Evolutionary conservation across 2,888 invertebrate genomes (phyloP).

Genomic region (Calameuta pallipes): DNA sequence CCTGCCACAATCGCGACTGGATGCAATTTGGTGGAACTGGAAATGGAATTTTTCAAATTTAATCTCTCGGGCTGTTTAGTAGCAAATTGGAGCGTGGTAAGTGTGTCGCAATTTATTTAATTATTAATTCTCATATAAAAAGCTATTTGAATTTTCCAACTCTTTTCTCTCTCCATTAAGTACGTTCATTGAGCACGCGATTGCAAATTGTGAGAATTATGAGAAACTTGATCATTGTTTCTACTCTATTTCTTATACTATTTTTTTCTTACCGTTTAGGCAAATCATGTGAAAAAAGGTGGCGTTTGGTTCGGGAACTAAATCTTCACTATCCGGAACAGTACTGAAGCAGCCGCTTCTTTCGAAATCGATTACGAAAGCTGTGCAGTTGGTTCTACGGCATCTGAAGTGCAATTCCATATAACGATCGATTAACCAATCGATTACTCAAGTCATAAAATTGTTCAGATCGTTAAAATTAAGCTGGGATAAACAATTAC

Average conservation of each 20-base stretch:
- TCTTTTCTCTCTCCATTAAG: neutral
- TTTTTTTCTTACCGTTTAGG: conserved; percentile 67
- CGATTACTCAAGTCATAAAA: neutral
- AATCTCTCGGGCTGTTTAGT: neutral
- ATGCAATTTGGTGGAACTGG: conserved; percentile 70
- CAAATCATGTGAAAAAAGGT: conserved; percentile 78
- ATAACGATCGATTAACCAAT: conserved; percentile 3
- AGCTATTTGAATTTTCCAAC: conserved; percentile 1
- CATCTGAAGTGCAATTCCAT: conserved; percentile 28
- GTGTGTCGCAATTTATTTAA: neutral
- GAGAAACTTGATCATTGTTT: neutral
- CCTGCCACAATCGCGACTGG: conserved; percentile 75
- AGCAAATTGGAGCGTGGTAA: neutral
- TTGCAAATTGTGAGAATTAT: neutral
- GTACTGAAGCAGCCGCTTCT: conserved; percentile 51
- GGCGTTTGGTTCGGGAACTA: conserved; percentile 69
- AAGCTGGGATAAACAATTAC: conserved; percentile 29
- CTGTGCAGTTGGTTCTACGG: conserved; percentile 49
- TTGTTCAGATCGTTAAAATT: neutral
- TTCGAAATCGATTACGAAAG: conserved; percentile 54
- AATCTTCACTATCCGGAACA: conserved; percentile 49
- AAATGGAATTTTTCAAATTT: conserved; percentile 5
- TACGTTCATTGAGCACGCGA: neutral
- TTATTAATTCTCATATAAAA: conserved; percentile 5
- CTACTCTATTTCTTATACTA: neutral